Evolutionary conservation across 2,113 vertebrate species (phyloP).

Genomic region (Cephalophus harveyi): DNA sequence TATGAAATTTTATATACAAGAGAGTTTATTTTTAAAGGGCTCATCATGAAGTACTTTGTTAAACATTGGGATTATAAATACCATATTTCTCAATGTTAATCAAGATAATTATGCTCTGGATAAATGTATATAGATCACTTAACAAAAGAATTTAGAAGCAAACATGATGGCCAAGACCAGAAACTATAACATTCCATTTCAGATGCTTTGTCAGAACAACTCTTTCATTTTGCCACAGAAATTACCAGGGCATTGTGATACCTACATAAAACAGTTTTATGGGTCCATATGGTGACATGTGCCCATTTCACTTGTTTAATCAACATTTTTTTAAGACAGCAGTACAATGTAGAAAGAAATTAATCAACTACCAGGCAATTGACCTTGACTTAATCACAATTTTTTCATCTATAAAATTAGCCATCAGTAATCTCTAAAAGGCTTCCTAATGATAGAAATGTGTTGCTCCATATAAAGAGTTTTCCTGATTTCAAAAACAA

Average conservation of each 20-base stretch:
- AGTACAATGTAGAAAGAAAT: not conserved
- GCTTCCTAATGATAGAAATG: not conserved
- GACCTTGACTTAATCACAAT: conserved; percentile 4
- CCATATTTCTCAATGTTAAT: conserved; percentile 55
- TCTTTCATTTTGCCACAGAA: conserved; percentile 41
- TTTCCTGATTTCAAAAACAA: conserved; percentile 52
- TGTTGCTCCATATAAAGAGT: not conserved
- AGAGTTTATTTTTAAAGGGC: conserved; percentile 49
- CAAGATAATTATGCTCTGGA: conserved; percentile 61
- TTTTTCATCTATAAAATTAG: conserved; percentile 14
- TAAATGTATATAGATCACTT: conserved; percentile 60
- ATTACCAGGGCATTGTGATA: not conserved
- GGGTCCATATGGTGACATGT: not conserved
- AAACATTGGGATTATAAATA: conserved; percentile 57
- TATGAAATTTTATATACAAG: conserved; percentile 47
- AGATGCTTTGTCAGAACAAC: not conserved
- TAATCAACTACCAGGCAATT: not conserved
- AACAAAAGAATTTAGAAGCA: conserved; percentile 52
- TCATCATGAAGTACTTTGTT: conserved; percentile 52
- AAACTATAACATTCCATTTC: conserved; percentile 32
- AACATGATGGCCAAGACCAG: conserved; percentile 7
- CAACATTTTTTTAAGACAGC: conserved; percentile 13
- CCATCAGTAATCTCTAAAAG: not conserved
- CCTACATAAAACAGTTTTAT: conserved; percentile 11
- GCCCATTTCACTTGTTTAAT: conserved; percentile 15